Evolutionary conservation across 2,113 vertebrate species (phyloP).

Genomic region (Boulengeromyrus knoepffleri): DNA sequence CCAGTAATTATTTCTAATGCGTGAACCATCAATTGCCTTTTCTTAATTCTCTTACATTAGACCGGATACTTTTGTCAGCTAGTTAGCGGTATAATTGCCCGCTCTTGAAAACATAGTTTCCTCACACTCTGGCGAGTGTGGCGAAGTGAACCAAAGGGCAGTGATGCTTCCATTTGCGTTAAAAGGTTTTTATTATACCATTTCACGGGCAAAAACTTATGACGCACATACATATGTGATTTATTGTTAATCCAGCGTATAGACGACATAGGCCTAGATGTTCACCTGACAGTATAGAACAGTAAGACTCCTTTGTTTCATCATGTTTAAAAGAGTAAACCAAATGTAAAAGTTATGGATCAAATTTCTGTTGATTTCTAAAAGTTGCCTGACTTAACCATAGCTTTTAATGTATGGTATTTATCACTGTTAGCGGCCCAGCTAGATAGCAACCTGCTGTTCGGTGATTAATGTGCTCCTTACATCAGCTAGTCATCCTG

Average conservation of each 20-base stretch:
- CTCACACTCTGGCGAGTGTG: not conserved
- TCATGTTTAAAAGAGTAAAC: not conserved
- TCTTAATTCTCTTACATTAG: not conserved
- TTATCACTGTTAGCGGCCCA: not conserved
- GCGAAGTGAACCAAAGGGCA: not conserved
- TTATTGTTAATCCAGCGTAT: not conserved
- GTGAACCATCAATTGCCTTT: not conserved
- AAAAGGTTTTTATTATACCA: not conserved
- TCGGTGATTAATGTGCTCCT: not conserved
- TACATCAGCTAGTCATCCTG: conserved; percentile 1
- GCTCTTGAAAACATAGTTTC: not conserved
- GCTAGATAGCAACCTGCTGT: not conserved
- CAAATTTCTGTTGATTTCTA: not conserved
- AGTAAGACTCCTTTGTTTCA: not conserved
- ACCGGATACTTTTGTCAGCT: not conserved
- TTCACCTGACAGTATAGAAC: not conserved
- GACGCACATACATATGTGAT: not conserved
- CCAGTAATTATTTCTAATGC: not conserved
- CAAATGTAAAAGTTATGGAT: not conserved
- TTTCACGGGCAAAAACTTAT: not conserved
- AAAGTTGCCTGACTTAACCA: not conserved
- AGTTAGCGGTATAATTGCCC: not conserved
- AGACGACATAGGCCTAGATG: not conserved
- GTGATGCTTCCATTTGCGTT: not conserved
- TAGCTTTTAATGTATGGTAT: not conserved